phyloP scores from a whole-genome alignment of 2,113 vertebrate genomes.

The Pithys albifrons region DNA sequence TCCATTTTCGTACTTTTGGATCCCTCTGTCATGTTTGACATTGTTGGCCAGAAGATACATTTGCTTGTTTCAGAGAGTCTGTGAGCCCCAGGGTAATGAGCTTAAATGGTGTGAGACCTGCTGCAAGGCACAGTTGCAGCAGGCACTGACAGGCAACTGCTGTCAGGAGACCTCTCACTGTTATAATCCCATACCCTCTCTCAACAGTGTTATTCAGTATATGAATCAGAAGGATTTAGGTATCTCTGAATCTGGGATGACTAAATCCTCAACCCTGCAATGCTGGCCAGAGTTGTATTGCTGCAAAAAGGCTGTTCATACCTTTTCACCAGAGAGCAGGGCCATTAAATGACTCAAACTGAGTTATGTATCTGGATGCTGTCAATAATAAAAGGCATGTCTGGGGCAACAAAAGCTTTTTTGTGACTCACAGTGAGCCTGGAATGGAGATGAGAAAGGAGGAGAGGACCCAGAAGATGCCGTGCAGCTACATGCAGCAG shows the following conservation, averaged over 20 bases:
- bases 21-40: background rate
- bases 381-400: background rate
- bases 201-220: background rate
- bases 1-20: background rate
- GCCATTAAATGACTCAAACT: background rate
- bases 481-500: background rate
- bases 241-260: background rate
- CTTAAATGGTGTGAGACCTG: conserved; percentile 7
- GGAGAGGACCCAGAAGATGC: background rate
- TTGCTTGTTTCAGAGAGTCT: background rate
- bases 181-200: background rate
- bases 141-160: background rate
- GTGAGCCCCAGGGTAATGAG: background rate
- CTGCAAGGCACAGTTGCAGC: background rate
- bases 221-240: background rate
- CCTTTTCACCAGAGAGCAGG: background rate
- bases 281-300: background rate
- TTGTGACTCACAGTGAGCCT: background rate
- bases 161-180: background rate
- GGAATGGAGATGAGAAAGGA: background rate
- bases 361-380: background rate
- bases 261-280: background rate
- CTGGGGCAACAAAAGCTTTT: background rate
- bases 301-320: background rate
- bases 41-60: background rate